Conservation (phyloP, 2,113 vertebrate species). For the Crotalus tigris region DNA sequence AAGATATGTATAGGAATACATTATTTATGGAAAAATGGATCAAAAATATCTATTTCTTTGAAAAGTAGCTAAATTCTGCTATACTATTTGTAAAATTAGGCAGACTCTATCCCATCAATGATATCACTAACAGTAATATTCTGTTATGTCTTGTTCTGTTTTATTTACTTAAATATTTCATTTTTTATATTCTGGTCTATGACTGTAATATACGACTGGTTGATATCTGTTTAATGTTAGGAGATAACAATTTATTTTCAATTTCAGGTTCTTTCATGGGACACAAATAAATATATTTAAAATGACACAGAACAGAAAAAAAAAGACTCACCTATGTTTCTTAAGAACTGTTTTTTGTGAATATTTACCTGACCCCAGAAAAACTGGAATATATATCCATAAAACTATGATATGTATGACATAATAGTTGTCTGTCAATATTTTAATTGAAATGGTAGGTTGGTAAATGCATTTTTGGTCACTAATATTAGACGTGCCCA, state of each 20-base stretch:
- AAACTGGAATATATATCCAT: slow-evolving; percentile 11
- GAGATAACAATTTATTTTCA: neutral
- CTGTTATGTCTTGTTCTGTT: neutral
- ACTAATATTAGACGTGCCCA: neutral
- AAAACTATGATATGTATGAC: neutral
- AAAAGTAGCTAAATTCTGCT: neutral
- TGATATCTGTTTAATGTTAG: neutral
- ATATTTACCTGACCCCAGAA: slow-evolving; percentile 19
- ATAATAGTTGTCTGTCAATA: slow-evolving; percentile 40
- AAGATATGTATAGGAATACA: neutral
- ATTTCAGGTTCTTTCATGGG: neutral
- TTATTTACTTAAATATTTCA: neutral
- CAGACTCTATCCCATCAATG: neutral
- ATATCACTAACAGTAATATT: neutral
- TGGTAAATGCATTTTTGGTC: neutral
- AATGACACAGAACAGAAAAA: neutral
- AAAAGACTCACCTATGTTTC: neutral
- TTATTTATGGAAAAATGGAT: neutral
- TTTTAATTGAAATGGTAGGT: neutral
- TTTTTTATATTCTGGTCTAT: neutral
- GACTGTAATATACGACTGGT: neutral
- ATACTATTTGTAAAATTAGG: neutral
- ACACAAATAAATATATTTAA: neutral
- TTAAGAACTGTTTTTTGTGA: neutral
- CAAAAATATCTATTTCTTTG: neutral